A percentile compares a stretch with the other conserved stretches of the same genome.
Evolutionary conservation across 2,888 invertebrate genomes (phyloP).

Genomic region (Cosmopolites sordidus): DNA sequence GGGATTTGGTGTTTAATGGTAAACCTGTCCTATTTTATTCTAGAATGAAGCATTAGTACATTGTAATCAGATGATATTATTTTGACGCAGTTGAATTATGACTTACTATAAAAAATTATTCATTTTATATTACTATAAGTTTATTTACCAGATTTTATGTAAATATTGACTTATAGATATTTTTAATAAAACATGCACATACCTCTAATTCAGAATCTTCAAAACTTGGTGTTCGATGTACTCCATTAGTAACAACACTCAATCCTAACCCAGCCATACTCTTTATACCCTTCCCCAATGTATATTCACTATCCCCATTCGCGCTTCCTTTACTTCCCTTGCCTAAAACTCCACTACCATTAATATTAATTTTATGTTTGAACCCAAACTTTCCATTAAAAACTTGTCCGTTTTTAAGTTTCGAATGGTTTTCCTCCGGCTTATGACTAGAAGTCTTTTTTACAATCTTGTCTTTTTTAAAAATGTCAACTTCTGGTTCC

Average conservation of each 20-base stretch:
- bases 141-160: too few relatives aligned
- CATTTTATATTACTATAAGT: too few relatives aligned
- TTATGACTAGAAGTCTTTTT: background rate
- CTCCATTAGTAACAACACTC: constrained; percentile 31
- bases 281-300: constrained; percentile 21
- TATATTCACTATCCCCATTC: constrained; percentile 12
- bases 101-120: too few relatives aligned
- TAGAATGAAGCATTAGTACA: too few relatives aligned
- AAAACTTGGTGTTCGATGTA: constrained; percentile 48
- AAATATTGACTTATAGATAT: too few relatives aligned
- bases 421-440: background rate
- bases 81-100: too few relatives aligned
- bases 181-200: constrained; percentile 21
- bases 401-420: background rate
- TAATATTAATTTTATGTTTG: background rate
- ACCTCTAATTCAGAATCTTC: constrained; percentile 63
- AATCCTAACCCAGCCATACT: constrained; percentile 23
- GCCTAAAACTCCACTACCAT: background rate
- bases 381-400: background rate
- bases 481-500: constrained; percentile 65
- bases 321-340: background rate
- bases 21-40: too few relatives aligned
- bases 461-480: background rate
- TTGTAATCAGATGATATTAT: too few relatives aligned
- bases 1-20: too few relatives aligned